These are phyloP conservation scores for Gallinago undulata DNA, from an alignment of 2,113 vertebrate genomes.

Conservation along the genomic window DNA sequence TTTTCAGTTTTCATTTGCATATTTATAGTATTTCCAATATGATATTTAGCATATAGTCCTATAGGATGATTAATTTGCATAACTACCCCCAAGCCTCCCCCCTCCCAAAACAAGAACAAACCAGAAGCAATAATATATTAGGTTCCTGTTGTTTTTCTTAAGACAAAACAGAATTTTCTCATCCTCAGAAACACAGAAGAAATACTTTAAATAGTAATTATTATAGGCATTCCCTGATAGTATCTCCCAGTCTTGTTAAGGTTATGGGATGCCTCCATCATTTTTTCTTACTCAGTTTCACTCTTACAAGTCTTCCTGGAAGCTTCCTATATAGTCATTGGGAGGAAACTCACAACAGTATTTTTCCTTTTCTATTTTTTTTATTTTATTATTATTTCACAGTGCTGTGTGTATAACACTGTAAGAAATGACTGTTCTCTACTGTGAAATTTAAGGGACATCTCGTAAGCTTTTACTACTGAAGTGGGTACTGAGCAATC, in stretches of 20 bases:
- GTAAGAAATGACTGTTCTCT: background rate
- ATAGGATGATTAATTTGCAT: background rate
- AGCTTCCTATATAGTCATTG: background rate
- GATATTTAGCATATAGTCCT: background rate
- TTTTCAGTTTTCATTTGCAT: background rate
- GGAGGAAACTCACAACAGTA: background rate
- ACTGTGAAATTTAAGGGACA: background rate
- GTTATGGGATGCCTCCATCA: background rate
- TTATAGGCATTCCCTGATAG: background rate
- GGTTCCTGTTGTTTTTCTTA: background rate
- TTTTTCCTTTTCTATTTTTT: fast-evolving
- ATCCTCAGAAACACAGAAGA: background rate
- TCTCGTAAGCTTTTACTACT: background rate
- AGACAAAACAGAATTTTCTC: background rate
- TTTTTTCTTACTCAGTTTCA: background rate
- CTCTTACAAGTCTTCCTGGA: background rate
- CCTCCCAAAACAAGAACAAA: background rate
- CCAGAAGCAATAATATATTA: background rate
- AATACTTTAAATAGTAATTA: background rate
- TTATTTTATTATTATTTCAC: background rate
- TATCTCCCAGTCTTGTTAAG: background rate
- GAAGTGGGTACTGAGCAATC: background rate
- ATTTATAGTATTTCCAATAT: background rate
- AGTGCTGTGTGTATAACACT: background rate
- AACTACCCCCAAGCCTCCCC: fast-evolving